These are phyloP conservation scores for Thymelicus acteon DNA, from an alignment of 2,888 invertebrate genomes.

Conservation along the genomic window DNA sequence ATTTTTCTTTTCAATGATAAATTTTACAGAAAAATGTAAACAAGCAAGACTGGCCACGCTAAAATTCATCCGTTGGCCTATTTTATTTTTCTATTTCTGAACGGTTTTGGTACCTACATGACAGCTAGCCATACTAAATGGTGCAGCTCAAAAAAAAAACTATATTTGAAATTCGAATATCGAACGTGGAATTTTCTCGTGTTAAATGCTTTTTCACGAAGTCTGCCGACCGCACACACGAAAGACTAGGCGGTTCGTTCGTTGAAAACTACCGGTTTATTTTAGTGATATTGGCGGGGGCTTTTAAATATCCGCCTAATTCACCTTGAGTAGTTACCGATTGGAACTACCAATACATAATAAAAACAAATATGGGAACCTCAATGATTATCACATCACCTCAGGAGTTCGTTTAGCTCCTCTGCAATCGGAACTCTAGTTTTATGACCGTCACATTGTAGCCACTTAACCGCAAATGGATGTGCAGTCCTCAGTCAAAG, in stretches of 20 bases:
- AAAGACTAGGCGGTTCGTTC: conserved; percentile 17
- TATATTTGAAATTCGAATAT: conserved; percentile 34
- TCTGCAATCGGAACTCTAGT: too few species aligned
- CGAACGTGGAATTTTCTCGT: conserved; percentile 22
- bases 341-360: neutral
- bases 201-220: conserved; percentile 28
- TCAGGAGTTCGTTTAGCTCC: too few species aligned
- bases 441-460: too few species aligned
- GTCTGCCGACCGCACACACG: conserved; percentile 24
- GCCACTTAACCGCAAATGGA: too few species aligned
- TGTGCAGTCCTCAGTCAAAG: too few species aligned
- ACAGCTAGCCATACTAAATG: conserved; percentile 27
- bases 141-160: conserved; percentile 24
- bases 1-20: conserved; percentile 37
- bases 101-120: conserved; percentile 34
- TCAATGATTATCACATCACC: too few species aligned
- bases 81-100: conserved; percentile 22
- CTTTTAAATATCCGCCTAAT: conserved; percentile 12
- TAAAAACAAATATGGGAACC: too few species aligned
- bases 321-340: neutral
- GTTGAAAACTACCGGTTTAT: conserved; percentile 24
- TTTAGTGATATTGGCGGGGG: conserved; percentile 23
- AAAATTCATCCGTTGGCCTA: conserved; percentile 30
- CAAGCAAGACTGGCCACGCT: conserved; percentile 22
- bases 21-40: conserved; percentile 33